Conservation (phyloP, 1,140 invertebrate species). For the Drosophila teissieri region DNA sequence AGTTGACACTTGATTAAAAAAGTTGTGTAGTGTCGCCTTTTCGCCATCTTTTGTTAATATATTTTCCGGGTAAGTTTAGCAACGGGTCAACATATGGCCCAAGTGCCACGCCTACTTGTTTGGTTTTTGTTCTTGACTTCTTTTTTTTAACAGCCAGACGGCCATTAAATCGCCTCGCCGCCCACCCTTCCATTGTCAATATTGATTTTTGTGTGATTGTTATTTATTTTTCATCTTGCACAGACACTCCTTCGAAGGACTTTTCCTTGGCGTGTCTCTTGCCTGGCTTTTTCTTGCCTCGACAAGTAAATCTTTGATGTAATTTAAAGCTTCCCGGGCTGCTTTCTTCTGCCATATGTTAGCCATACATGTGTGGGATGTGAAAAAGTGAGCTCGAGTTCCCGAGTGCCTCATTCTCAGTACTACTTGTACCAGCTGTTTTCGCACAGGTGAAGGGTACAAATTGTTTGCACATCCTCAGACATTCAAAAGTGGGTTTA, state of each 20-base stretch:
- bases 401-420: conserved; percentile 1
- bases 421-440: conserved; percentile 39
- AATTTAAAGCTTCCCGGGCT: conserved; percentile 54
- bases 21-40: conserved; percentile 30
- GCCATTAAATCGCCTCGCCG: not conserved
- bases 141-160: conserved; percentile 14
- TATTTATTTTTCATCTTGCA: conserved; percentile 77
- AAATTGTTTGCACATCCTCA: conserved; percentile 41
- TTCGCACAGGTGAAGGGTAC: conserved; percentile 43
- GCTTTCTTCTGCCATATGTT: conserved; percentile 47
- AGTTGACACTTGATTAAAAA: conserved; percentile 73
- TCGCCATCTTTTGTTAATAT: conserved; percentile 7
- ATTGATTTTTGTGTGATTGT: conserved; percentile 79
- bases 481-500: conserved; percentile 20
- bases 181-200: conserved; percentile 58
- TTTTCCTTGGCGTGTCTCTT: conserved; percentile 20
- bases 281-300: not conserved
- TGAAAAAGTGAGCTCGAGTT: conserved; percentile 4
- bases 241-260: conserved; percentile 42
- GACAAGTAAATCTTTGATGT: conserved; percentile 51
- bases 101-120: conserved; percentile 34
- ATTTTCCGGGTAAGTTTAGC: conserved; percentile 46
- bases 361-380: conserved; percentile 18
- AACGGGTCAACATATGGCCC: conserved; percentile 41
- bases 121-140: not conserved